phyloP scores from a whole-genome alignment of 2,797 vertebrate genomes.

The Hyperoplus immaculatus region DNA sequence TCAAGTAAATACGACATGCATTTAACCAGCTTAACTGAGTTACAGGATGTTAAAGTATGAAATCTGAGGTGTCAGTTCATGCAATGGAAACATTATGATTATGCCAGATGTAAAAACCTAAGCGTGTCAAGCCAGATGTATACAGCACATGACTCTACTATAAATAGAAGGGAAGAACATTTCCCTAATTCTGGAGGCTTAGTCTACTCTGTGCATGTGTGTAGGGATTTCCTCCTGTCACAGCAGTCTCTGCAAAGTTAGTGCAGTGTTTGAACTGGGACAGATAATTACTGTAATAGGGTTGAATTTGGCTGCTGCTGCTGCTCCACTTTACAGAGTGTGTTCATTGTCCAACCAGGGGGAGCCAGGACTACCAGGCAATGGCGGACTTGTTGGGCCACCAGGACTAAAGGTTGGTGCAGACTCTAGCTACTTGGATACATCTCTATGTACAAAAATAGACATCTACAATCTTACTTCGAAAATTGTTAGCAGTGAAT shows the following conservation, averaged over 20 bases:
- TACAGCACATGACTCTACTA: neutral
- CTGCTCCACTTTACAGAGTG: conserved; percentile 27
- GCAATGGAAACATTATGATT: conserved; percentile 8
- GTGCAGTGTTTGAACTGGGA: conserved; percentile 10
- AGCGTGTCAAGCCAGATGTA: neutral
- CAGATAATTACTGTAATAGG: conserved; percentile 54
- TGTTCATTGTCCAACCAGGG: conserved; percentile 76
- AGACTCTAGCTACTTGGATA: neutral
- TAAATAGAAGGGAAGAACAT: neutral
- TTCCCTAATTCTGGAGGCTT: conserved; percentile 2
- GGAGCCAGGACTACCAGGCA: conserved; percentile 76
- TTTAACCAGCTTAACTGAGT: neutral
- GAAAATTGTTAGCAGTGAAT: neutral
- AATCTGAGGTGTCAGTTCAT: neutral
- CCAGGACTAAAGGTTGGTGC: conserved; percentile 82
- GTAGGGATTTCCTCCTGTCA: conserved; percentile 17
- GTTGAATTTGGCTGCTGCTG: conserved; percentile 50
- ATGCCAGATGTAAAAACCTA: conserved; percentile 7
- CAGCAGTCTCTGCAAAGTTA: neutral
- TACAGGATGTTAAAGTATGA: neutral
- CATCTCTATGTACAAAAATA: neutral
- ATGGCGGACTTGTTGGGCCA: conserved; percentile 65
- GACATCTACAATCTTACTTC: too few species aligned
- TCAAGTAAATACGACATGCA: neutral
- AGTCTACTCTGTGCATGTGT: neutral